Conservation (phyloP, 1,140 invertebrate genomes). For the Chironomus tepperi region DNA sequence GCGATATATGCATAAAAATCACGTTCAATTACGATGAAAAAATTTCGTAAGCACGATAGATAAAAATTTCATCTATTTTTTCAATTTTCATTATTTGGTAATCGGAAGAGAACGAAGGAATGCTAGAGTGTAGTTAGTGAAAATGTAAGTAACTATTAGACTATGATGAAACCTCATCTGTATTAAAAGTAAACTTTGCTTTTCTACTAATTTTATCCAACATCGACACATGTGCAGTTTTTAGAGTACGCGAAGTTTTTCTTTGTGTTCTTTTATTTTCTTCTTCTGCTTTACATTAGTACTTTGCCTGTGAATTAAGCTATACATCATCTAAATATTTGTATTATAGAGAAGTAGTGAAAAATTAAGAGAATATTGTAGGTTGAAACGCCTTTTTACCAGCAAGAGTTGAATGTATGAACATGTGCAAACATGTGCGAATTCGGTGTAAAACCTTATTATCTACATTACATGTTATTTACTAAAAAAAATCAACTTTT, state of each 20-base stretch:
- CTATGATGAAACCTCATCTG: neutral
- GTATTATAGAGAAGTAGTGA: neutral
- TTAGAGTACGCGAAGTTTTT: neutral
- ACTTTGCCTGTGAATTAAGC: neutral
- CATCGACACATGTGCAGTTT: slow-evolving; percentile 1
- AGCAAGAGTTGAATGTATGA: too few species aligned
- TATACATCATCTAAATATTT: neutral
- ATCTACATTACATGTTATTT: too few species aligned
- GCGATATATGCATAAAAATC: neutral
- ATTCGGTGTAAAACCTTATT: too few species aligned
- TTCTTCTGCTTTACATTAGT: too few species aligned
- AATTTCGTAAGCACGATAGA: neutral
- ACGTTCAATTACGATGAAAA: neutral
- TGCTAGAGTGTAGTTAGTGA: neutral
- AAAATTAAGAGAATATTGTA: neutral
- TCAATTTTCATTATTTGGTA: neutral
- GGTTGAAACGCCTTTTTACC: neutral
- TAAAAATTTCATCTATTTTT: neutral
- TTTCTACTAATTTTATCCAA: neutral
- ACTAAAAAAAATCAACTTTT: too few species aligned
- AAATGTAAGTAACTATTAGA: neutral
- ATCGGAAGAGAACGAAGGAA: neutral
- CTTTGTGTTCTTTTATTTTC: neutral
- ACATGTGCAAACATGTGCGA: too few species aligned
- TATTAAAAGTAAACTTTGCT: neutral